These are phyloP conservation scores for Blastomussa wellsi DNA, from an alignment of 92 coral and sea anemone species.

Conservation along the genomic window DNA sequence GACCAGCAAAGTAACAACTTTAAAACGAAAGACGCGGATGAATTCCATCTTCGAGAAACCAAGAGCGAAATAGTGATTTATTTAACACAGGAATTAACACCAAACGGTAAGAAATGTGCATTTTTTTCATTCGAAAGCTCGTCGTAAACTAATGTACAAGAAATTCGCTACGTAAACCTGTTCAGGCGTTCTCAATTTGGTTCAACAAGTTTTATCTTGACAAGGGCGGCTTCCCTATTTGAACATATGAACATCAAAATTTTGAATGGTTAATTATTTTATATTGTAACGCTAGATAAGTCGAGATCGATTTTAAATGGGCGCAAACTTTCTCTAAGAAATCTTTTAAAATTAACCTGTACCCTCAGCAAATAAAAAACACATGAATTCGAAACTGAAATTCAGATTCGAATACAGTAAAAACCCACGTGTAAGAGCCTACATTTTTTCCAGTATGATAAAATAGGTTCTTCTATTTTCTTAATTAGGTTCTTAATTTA, in stretches of 20 bases:
- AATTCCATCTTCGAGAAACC: background rate
- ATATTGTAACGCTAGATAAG: no score
- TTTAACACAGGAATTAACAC: background rate
- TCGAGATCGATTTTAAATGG: background rate
- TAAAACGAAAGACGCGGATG: background rate
- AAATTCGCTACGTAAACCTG: background rate
- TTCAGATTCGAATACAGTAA: background rate
- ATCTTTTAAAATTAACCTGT: background rate
- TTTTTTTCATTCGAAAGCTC: background rate
- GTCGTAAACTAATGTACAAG: background rate
- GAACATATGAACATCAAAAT: background rate
- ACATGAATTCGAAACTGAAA: background rate
- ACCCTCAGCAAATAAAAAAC: background rate
- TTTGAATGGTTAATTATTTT: background rate
- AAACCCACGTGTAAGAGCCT: no score
- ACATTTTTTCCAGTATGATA: no score
- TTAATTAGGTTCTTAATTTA: no score
- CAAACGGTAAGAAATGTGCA: background rate
- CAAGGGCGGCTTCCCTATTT: background rate
- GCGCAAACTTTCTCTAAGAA: background rate
- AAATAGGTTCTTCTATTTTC: no score
- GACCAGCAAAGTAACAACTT: background rate
- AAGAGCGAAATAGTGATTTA: background rate
- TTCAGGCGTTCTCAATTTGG: background rate
- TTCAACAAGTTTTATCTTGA: background rate